A percentile compares a stretch with the other conserved stretches of the same genome.
These are phyloP conservation scores for Spodoptera frugiperda DNA, from an alignment of 1,140 invertebrate genomes.

Conservation along the genomic window DNA sequence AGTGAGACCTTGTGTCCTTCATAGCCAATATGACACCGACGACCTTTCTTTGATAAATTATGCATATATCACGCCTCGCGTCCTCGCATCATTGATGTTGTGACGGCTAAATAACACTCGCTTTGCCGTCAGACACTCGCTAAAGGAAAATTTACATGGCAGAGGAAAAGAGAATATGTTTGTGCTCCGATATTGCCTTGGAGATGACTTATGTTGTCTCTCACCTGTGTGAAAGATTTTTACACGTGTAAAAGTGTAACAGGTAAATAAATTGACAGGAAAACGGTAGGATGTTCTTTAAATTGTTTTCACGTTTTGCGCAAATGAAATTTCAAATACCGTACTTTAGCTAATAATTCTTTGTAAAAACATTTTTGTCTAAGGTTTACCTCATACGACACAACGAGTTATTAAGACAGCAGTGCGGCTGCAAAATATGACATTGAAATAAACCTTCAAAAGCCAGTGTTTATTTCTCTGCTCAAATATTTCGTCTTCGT, in stretches of 20 bases:
- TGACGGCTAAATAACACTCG: conserved; percentile 50
- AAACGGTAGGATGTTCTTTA: not conserved
- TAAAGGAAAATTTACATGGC: conserved; percentile 49
- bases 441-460: not conserved
- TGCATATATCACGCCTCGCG: conserved; percentile 44
- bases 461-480: not conserved
- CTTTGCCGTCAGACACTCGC: conserved; percentile 40
- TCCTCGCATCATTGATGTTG: conserved; percentile 49
- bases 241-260: conserved; percentile 15
- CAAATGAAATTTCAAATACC: no score
- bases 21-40: conserved; percentile 43
- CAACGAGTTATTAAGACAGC: no score
- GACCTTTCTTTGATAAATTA: conserved; percentile 55
- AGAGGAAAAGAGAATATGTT: conserved; percentile 45
- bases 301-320: no score
- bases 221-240: conserved; percentile 7
- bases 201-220: conserved; percentile 28
- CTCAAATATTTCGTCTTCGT: not conserved
- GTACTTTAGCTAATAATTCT: no score
- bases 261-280: not conserved
- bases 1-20: conserved; percentile 10
- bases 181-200: conserved; percentile 36
- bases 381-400: no score
- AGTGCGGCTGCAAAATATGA: no score
- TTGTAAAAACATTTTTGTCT: no score